Evolutionary conservation across 1,140 invertebrate species (phyloP).

Genomic region (Drosophila guanche): DNA sequence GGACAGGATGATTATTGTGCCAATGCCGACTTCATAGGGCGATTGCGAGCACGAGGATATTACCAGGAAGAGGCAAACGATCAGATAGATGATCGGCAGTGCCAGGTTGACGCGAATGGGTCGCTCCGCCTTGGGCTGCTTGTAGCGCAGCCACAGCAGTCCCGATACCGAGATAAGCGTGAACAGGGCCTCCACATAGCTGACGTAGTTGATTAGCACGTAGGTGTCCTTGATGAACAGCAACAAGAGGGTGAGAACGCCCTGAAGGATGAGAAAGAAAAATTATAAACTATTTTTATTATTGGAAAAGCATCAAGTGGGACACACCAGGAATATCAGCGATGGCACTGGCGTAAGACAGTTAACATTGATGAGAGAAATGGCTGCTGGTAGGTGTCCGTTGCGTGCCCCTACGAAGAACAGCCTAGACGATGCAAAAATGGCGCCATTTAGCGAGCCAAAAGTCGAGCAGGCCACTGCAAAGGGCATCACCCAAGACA

Average conservation of each 20-base stretch:
- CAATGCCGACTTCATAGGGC: constrained; percentile 92
- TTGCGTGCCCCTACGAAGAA: constrained; percentile 97
- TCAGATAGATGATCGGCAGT: constrained; percentile 92
- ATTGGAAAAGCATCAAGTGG: no score
- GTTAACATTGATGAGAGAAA: constrained; percentile 94
- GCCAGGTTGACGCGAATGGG: constrained; percentile 89
- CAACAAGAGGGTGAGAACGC: constrained; percentile 91
- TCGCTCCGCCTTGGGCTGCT: constrained; percentile 88
- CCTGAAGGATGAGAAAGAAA: constrained; percentile 86
- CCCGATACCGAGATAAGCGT: constrained; percentile 94
- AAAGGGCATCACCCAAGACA: constrained; percentile 94
- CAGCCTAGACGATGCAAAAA: constrained; percentile 93
- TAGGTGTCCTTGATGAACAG: constrained; percentile 95
- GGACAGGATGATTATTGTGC: constrained; percentile 91
- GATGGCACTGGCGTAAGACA: constrained; percentile 95
- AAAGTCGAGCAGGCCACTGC: constrained; percentile 95
- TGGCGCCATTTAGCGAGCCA: constrained; percentile 94
- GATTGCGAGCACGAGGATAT: constrained; percentile 90
- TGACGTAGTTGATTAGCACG: constrained; percentile 95
- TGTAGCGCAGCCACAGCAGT: constrained; percentile 93
- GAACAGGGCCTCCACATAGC: constrained; percentile 97
- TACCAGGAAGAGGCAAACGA: constrained; percentile 94
- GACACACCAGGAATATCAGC: constrained; percentile 94
- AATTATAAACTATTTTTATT: neutral
- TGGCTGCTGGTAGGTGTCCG: constrained; percentile 93